phyloP scores from a whole-genome alignment of 2,888 invertebrate genomes.

The Autographa pulchrina region DNA sequence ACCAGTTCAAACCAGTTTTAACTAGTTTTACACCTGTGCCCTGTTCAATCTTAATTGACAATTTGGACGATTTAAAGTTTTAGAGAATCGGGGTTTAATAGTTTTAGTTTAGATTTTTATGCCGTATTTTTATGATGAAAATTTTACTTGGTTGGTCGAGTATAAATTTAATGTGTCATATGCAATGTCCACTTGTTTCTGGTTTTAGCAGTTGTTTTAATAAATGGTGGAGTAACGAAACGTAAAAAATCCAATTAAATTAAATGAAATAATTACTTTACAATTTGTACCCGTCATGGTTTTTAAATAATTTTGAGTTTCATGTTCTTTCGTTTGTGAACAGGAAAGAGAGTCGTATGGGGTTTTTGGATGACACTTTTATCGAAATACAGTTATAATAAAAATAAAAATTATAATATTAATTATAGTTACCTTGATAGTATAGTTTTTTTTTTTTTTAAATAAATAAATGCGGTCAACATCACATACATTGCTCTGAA shows the following conservation, averaged over 20 bases:
- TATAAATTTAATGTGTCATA: neutral
- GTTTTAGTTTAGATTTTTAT: slow-evolving; percentile 13
- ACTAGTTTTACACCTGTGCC: slow-evolving; percentile 51
- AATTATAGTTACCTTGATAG: no score
- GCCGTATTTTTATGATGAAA: slow-evolving; percentile 16
- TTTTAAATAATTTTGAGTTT: neutral
- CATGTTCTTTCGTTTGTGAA: neutral
- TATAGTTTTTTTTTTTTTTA: no score
- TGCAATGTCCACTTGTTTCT: neutral
- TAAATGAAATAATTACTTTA: neutral
- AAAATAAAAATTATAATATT: no score
- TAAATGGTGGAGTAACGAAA: neutral
- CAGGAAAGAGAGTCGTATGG: no score
- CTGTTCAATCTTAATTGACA: slow-evolving; percentile 39
- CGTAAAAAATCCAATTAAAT: no score
- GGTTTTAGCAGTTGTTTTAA: neutral
- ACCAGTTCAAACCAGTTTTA: slow-evolving; percentile 35
- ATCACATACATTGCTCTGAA: no score
- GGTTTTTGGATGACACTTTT: no score
- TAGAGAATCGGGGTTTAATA: slow-evolving; percentile 28
- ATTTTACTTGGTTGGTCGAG: neutral
- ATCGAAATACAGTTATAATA: no score
- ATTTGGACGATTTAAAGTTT: slow-evolving; percentile 27
- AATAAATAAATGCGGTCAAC: no score
- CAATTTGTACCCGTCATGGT: neutral